phyloP scores from a whole-genome alignment of 1,140 invertebrate genomes.

The Temnothorax nylanderi region DNA sequence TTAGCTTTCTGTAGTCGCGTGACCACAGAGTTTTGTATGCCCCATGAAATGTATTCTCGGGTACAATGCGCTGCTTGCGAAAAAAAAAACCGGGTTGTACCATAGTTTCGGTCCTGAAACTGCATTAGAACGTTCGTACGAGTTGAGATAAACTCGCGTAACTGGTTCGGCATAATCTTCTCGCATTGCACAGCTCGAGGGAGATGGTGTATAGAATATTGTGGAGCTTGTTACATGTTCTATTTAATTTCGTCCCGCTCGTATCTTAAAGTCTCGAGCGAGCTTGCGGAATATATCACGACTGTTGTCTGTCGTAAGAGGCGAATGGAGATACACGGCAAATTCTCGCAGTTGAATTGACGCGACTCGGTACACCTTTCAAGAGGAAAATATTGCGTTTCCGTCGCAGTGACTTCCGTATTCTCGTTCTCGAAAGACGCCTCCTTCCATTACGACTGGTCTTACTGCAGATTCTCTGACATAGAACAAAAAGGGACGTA shows the following conservation, averaged over 20 bases:
- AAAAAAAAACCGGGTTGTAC: slow-evolving; percentile 1
- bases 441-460: slow-evolving; percentile 25
- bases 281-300: slow-evolving; percentile 6
- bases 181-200: slow-evolving; percentile 37
- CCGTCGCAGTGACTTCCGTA: background rate
- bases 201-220: slow-evolving; percentile 50
- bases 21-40: slow-evolving; percentile 19
- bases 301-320: slow-evolving; percentile 42
- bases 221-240: slow-evolving; percentile 29
- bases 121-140: slow-evolving; percentile 15
- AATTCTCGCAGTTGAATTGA: slow-evolving; percentile 61
- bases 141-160: slow-evolving; percentile 52
- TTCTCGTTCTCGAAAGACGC: slow-evolving; percentile 20
- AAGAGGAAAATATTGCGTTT: slow-evolving; percentile 3
- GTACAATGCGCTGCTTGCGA: slow-evolving; percentile 4
- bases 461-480: slow-evolving; percentile 20
- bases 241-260: slow-evolving; percentile 63
- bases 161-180: slow-evolving; percentile 49
- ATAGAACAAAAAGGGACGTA: slow-evolving; percentile 10
- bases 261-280: slow-evolving; percentile 17
- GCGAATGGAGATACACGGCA: slow-evolving; percentile 53
- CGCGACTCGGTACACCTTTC: slow-evolving; percentile 12
- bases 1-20: background rate
- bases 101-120: background rate
- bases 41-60: slow-evolving; percentile 34